Evolutionary conservation across 2,113 vertebrate genomes (phyloP).

Genomic region (Heptranchias perlo): DNA sequence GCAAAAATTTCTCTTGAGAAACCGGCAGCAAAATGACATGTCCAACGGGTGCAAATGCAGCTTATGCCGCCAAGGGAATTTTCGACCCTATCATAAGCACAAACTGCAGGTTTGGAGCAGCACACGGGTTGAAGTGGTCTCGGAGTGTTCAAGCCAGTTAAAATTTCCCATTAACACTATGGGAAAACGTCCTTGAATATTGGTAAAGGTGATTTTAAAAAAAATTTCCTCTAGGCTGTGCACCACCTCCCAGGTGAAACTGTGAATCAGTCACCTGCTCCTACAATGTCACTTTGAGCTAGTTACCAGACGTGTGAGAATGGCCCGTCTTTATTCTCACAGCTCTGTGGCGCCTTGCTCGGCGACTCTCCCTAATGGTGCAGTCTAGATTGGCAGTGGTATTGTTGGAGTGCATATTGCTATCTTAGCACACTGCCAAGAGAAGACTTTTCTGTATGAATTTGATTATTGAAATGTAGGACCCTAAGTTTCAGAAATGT

Average conservation of each 20-base stretch:
- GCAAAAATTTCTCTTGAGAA: neutral
- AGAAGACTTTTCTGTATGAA: neutral
- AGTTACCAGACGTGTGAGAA: neutral
- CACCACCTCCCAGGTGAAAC: neutral
- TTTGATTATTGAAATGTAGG: neutral
- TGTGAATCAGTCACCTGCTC: neutral
- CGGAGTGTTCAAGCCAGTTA: neutral
- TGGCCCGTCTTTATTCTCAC: neutral
- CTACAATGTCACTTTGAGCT: neutral
- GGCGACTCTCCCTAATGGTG: neutral
- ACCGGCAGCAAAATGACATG: neutral
- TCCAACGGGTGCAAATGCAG: neutral
- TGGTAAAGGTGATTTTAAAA: neutral
- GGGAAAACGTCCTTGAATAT: neutral
- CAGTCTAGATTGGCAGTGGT: neutral
- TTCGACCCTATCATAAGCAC: neutral
- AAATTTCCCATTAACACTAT: neutral
- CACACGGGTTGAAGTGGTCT: neutral
- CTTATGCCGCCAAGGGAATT: neutral
- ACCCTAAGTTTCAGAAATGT: neutral
- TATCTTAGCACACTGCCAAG: neutral
- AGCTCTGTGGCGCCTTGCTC: neutral
- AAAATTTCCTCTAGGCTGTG: neutral
- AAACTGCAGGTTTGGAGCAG: neutral
- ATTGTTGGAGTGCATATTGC: neutral